Evolutionary conservation across 2,797 vertebrate species (phyloP).

Genomic region (Cossypha niveicapilla): DNA sequence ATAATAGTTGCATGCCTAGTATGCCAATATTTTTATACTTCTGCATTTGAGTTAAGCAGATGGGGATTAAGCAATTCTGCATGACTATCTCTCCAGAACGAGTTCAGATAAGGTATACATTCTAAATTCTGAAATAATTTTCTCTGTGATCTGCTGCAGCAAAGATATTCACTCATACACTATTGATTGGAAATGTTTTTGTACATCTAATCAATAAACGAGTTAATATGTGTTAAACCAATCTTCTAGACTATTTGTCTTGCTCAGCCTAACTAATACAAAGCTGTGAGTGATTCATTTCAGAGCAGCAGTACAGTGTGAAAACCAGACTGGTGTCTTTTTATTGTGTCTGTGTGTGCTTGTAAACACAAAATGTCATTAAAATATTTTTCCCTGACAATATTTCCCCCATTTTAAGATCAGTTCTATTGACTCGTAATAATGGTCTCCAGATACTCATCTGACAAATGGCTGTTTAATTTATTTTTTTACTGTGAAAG

Average conservation of each 20-base stretch:
- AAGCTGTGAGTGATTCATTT: not conserved
- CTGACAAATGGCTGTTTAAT: not conserved
- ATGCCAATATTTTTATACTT: not conserved
- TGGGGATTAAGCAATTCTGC: not conserved
- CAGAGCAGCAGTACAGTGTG: not conserved
- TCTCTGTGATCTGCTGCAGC: not conserved
- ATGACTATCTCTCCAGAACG: not conserved
- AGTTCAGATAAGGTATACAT: not conserved
- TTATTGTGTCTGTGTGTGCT: not conserved
- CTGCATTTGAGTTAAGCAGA: not conserved
- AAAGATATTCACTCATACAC: not conserved
- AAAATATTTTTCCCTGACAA: not conserved
- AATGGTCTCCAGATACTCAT: not conserved
- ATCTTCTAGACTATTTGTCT: not conserved
- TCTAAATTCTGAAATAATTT: not conserved
- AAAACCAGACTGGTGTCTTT: not conserved
- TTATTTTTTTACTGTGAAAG: not conserved
- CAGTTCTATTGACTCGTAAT: not conserved
- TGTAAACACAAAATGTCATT: not conserved
- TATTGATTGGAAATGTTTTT: not conserved
- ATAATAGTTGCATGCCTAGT: not conserved
- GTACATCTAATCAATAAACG: not conserved
- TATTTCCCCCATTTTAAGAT: not conserved
- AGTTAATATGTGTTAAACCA: not conserved
- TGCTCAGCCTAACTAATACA: not conserved